Evolutionary conservation across 1,140 invertebrate genomes (phyloP), one percentile per base, ranked within the genome.

Genomic region (Acromyrmex echinatior): DNA sequence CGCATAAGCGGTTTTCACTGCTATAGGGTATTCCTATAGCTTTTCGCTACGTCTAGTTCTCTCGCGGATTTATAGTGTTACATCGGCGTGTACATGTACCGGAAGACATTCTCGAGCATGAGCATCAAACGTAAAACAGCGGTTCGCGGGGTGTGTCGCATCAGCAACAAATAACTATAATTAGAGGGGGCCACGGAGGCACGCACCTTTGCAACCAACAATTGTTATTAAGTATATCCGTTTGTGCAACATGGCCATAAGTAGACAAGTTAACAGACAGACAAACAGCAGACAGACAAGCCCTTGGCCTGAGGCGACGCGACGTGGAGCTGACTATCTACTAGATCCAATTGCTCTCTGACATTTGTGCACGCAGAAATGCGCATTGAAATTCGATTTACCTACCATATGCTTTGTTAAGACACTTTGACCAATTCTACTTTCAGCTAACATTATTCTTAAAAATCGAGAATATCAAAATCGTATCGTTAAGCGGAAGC

Each of bases 381-480:
- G 89, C 88, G 88, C 90, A 92, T 89, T 78, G 91, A 91, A 92
- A 93, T 91, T 92, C 84, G 79, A 92, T 91, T 92, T 90, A 76
- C 84, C 84, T 91, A 68, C 25, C 28, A 78, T 66, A 56, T 39
- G 25, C 45, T 35, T 10, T 28, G 77, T 79, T 82, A 79, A 60
- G 25, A 25, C 65, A 58, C 60, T 18, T 71, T 60, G 58, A 10
- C 18, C 63, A 16, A 90, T 65, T 71, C 51, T 70, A 84, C 56
- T 85, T 74, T 71, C 63, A 51, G 14, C 10, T 25, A 12, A 49
- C 21, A 35, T 51, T 51, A 51, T 16, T 51, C 9, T 28, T 81
- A 28, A n/a, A 31, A 60, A 62, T 51, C 39, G 14, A 76, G 6
- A 0, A 9, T 25, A 21, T 14, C 53, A n/a, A 56, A 53, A 25